Conservation (phyloP, 2,888 invertebrate genomes). For the Coremacera marginata region DNA sequence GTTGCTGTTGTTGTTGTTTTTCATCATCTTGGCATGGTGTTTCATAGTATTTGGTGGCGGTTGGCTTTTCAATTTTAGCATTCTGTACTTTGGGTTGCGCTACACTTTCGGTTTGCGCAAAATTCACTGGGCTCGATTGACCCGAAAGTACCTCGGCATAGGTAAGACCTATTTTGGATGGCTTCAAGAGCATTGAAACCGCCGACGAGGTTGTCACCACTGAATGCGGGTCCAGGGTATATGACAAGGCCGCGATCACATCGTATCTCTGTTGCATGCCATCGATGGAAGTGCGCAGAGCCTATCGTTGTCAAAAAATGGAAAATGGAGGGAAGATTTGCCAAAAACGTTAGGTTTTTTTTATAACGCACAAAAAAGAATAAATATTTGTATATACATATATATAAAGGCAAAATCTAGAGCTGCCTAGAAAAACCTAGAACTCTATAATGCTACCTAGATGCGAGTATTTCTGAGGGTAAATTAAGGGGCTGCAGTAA, state of each 20-base stretch:
- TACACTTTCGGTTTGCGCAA: conserved; percentile 51
- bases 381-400: conserved; percentile 40
- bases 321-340: conserved; percentile 67
- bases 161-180: conserved; percentile 68
- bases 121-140: conserved; percentile 67
- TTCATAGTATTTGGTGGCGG: conserved; percentile 43
- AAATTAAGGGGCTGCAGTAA: background rate
- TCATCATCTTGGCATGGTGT: conserved; percentile 4
- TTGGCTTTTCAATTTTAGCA: conserved; percentile 47
- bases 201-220: conserved; percentile 71
- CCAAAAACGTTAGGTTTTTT: conserved; percentile 68
- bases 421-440: background rate
- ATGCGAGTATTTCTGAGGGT: background rate
- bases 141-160: conserved; percentile 82
- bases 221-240: conserved; percentile 80
- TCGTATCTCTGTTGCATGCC: conserved; percentile 79
- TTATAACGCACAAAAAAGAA: conserved; percentile 40
- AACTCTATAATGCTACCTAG: too few relatives aligned
- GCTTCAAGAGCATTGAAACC: conserved; percentile 70
- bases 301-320: conserved; percentile 61
- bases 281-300: conserved; percentile 73
- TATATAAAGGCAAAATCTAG: conserved; percentile 33
- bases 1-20: conserved; percentile 47
- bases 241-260: conserved; percentile 79
- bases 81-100: conserved; percentile 47